Conservation (phyloP, 2,113 vertebrate species). For the Hirundichthys speculiger region DNA sequence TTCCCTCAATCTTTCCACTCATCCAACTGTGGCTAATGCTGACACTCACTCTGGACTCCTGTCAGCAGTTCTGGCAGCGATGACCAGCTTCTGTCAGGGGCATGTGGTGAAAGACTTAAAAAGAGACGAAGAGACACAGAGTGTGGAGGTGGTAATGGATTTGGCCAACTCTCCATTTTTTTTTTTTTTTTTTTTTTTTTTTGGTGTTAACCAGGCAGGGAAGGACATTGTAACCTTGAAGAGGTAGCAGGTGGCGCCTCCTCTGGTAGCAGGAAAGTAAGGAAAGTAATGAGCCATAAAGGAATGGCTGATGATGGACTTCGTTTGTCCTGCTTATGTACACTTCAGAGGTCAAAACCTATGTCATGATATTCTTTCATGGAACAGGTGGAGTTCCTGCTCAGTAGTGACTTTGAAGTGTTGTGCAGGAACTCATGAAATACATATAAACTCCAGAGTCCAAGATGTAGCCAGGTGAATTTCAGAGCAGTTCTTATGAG, state of each 20-base stretch:
- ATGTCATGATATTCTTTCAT: conserved; percentile 21
- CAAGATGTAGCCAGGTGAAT: too few species aligned
- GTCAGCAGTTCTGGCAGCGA: conserved; percentile 64
- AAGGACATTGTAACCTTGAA: conserved; percentile 65
- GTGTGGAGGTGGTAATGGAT: conserved; percentile 11
- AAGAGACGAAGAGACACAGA: conserved; percentile 15
- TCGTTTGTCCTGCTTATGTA: conserved; percentile 47
- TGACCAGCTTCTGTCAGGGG: conserved; percentile 46
- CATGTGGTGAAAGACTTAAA: conserved; percentile 29
- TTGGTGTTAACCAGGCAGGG: conserved; percentile 30
- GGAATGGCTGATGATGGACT: conserved; percentile 54
- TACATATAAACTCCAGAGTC: not conserved
- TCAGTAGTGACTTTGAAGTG: conserved; percentile 3
- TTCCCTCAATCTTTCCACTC: conserved; percentile 46
- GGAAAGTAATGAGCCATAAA: conserved; percentile 55
- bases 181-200: too few species aligned
- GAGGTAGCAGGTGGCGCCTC: conserved; percentile 62
- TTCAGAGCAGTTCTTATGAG: conserved; percentile 4
- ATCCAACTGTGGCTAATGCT: conserved; percentile 72
- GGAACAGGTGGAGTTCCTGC: conserved; percentile 30
- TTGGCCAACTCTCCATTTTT: conserved; percentile 28
- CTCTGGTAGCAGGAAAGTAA: conserved; percentile 47
- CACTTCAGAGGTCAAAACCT: conserved; percentile 47
- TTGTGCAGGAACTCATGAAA: not conserved
- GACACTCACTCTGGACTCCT: conserved; percentile 63